Conservation (phyloP, 2,888 invertebrate species). For the Trichogramma evanescens region DNA sequence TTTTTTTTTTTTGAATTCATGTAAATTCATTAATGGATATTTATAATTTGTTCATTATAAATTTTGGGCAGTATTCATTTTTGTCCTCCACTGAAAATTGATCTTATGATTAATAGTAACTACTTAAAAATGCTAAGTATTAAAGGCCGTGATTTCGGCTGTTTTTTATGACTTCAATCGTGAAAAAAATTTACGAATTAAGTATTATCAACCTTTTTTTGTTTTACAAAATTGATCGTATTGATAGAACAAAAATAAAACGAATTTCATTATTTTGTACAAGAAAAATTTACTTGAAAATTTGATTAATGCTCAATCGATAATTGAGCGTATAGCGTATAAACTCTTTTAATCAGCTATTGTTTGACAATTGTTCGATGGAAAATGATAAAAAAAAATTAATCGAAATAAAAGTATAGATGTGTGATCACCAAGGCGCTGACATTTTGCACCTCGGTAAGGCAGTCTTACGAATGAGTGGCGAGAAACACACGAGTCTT, state of each 20-base stretch:
- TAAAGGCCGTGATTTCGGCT: conserved; percentile 9
- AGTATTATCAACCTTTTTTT: neutral
- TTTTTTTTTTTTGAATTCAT: too few relatives aligned
- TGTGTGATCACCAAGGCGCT: conserved; percentile 22
- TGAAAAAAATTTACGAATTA: too few relatives aligned
- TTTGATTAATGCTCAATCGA: neutral
- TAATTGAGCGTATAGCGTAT: neutral
- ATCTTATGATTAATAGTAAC: neutral
- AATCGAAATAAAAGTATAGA: conserved; percentile 10
- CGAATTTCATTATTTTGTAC: too few relatives aligned
- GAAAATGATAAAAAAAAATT: neutral
- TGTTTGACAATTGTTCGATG: too few relatives aligned
- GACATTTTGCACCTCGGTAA: conserved; percentile 17
- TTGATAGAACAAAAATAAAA: neutral
- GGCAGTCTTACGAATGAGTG: conserved; percentile 40
- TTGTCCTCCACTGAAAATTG: neutral
- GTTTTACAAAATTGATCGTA: conserved; percentile 1
- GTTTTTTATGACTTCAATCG: too few relatives aligned
- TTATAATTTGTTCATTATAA: neutral
- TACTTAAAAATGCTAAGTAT: conserved; percentile 17
- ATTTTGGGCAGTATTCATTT: neutral
- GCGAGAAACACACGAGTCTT: conserved; percentile 26
- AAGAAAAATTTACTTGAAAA: neutral
- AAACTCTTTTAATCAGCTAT: neutral
- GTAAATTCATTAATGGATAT: neutral